Evolutionary conservation across 2,888 invertebrate species (phyloP).

Genomic region (Ophonus ardosiacus): DNA sequence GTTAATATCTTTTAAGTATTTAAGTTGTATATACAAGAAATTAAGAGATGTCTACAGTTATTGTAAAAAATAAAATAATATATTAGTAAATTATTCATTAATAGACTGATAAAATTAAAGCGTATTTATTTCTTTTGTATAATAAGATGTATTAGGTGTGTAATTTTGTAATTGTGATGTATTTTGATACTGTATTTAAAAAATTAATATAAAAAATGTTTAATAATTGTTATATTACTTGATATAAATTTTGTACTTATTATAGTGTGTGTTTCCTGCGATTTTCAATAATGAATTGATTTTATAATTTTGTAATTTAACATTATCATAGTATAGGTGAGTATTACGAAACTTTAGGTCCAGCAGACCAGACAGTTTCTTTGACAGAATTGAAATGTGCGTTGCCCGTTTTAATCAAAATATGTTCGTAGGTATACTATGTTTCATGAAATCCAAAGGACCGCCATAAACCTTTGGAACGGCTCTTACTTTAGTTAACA

Average conservation of each 20-base stretch:
- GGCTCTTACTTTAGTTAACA: no score
- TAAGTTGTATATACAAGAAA: slow-evolving; percentile 34
- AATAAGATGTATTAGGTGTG: neutral
- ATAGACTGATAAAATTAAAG: slow-evolving; percentile 1
- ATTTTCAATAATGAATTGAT: neutral
- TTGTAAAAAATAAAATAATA: slow-evolving; percentile 45
- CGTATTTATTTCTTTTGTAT: slow-evolving; percentile 11
- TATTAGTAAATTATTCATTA: slow-evolving; percentile 21
- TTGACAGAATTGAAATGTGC: no score
- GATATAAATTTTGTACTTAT: neutral
- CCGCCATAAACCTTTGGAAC: no score
- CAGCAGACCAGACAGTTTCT: no score
- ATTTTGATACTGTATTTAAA: neutral
- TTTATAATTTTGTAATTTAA: no score
- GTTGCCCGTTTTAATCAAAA: no score
- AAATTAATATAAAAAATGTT: slow-evolving; percentile 8
- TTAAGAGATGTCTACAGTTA: slow-evolving; percentile 35
- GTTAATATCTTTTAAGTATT: slow-evolving; percentile 28
- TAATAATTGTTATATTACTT: neutral
- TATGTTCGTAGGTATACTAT: no score
- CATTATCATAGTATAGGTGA: no score
- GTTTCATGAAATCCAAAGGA: no score
- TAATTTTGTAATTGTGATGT: slow-evolving; percentile 4
- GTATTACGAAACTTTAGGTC: no score
- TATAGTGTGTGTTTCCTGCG: neutral